These are phyloP conservation scores for Caenorhabditis angaria DNA, from an alignment of 2,888 invertebrate genomes.

Conservation along the genomic window DNA sequence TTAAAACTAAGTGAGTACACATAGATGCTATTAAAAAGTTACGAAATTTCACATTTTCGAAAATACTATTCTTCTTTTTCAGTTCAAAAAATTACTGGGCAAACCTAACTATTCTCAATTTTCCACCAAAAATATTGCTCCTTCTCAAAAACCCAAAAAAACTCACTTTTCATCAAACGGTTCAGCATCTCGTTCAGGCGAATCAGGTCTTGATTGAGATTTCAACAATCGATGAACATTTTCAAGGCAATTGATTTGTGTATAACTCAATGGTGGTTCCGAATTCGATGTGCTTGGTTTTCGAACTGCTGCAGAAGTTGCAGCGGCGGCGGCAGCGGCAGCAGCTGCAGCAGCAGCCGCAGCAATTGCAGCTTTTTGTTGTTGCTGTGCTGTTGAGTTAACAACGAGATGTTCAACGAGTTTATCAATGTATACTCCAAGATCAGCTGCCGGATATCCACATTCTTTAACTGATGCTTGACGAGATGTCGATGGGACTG, in stretches of 20 bases:
- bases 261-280: conserved; percentile 52
- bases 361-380: conserved; percentile 31
- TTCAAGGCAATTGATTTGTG: conserved; percentile 71
- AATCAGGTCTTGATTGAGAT: conserved; percentile 56
- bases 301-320: background rate
- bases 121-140: background rate
- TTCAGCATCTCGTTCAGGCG: conserved; percentile 35
- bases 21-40: conserved; percentile 1
- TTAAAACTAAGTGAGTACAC: conserved; percentile 29
- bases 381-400: conserved; percentile 40
- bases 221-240: conserved; percentile 70
- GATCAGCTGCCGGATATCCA: conserved; percentile 20
- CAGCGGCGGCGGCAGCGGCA: conserved; percentile 23
- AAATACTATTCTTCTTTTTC: background rate
- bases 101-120: background rate
- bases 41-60: background rate
- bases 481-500: conserved; percentile 50
- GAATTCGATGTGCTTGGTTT: conserved; percentile 16
- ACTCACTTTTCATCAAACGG: conserved; percentile 45
- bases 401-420: conserved; percentile 60
- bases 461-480: conserved; percentile 8
- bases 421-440: conserved; percentile 57
- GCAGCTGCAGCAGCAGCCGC: conserved; percentile 39
- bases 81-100: background rate
- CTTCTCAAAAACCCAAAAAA: too few relatives aligned